Percentiles rank a stretch among this genome's conserved stretches.
phyloP scores from a whole-genome alignment of 2,113 vertebrate genomes.

The Scartelaos histophorus region DNA sequence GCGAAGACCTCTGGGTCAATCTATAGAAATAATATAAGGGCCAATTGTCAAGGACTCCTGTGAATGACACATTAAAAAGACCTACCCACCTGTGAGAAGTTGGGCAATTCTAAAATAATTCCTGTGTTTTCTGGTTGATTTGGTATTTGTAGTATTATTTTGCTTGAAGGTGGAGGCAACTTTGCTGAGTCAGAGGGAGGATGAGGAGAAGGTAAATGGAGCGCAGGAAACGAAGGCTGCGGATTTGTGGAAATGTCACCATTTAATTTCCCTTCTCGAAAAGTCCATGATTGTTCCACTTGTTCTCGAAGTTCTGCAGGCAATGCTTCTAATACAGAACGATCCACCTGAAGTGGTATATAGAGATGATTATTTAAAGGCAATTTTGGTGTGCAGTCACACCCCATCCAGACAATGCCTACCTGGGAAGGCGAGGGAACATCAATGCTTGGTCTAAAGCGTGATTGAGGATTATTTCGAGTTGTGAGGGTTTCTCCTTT shows the following conservation, averaged over 20 bases:
- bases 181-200: conserved; percentile 47
- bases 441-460: conserved; percentile 90
- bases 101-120: conserved; percentile 91
- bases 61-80: not conserved
- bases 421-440: conserved; percentile 96
- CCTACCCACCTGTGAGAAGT: conserved; percentile 88
- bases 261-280: conserved; percentile 65
- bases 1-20: conserved; percentile 97
- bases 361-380: not conserved
- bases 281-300: conserved; percentile 83
- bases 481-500: conserved; percentile 70
- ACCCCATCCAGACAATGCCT: not conserved
- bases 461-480: conserved; percentile 76
- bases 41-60: not conserved
- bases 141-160: conserved; percentile 87
- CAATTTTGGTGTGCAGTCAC: not conserved
- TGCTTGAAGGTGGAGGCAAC: conserved; percentile 74
- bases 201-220: conserved; percentile 20
- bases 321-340: conserved; percentile 89
- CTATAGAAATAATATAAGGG: conserved; percentile 61
- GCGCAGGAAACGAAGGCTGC: conserved; percentile 36
- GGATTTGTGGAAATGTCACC: conserved; percentile 28
- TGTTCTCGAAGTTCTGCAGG: conserved; percentile 90
- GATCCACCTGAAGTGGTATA: conserved; percentile 83
- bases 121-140: conserved; percentile 82